Conservation (phyloP, 2,113 vertebrate genomes). For the Cacatua alba region DNA sequence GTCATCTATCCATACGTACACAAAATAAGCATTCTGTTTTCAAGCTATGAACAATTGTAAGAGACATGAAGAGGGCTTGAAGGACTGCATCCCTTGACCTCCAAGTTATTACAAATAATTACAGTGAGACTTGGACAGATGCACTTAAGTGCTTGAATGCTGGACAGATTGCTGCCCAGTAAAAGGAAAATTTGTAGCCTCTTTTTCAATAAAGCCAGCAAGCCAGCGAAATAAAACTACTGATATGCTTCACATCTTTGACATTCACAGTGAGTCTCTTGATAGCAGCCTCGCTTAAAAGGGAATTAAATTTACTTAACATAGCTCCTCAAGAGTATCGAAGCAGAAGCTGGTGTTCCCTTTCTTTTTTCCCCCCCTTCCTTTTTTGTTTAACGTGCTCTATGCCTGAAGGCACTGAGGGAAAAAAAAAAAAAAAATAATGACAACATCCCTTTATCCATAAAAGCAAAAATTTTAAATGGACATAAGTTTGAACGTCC, state of each 20-base stretch:
- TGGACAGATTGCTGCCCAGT: not conserved
- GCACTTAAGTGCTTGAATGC: not conserved
- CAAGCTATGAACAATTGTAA: not conserved
- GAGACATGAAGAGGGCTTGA: not conserved
- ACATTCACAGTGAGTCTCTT: not conserved
- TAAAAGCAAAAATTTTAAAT: constrained; percentile 72
- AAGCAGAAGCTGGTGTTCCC: not conserved
- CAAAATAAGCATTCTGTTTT: not conserved
- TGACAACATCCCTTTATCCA: constrained; percentile 63
- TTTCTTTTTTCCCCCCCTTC: not conserved
- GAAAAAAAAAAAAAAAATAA: constrained; percentile 31
- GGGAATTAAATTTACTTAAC: constrained; percentile 9
- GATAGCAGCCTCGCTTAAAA: not conserved
- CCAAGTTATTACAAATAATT: not conserved
- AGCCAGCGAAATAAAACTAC: not conserved
- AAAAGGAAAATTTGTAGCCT: not conserved
- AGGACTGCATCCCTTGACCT: not conserved
- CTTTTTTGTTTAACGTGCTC: constrained; percentile 13
- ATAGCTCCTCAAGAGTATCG: not conserved
- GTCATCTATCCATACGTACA: rapidly evolving
- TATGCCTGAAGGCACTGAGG: constrained; percentile 30
- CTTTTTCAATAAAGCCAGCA: not conserved
- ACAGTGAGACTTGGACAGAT: not conserved
- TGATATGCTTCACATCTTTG: not conserved
- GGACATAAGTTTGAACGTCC: constrained; percentile 77